Base-by-base conservation (phyloP, 1,140 invertebrate genomes). In the Apocrypta bakeri region DNA sequence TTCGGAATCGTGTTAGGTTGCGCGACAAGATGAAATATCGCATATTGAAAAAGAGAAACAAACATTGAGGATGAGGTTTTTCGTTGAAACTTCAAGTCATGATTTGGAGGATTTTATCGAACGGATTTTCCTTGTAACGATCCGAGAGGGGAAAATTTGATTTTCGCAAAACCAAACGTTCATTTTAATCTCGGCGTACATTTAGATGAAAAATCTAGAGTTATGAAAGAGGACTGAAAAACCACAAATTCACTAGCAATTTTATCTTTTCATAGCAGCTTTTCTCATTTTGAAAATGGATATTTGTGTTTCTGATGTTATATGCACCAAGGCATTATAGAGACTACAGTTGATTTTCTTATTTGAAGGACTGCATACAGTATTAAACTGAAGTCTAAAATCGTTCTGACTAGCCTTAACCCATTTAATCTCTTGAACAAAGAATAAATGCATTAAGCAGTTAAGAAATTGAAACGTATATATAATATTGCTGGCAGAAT, bases 341-440 rank as follows among this genome's bases (percentile, higher is more conserved):
- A 42, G 7, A 12, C 40, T 4, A 1, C 14, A 27, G 25, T 64
- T 64, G 12, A 64, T 1, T 48, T 17, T 17, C 12, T n/a, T 56
- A 25, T 29, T 29, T 29, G 14, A 17, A 56, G 17, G 2, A 7
- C 0, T 56, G n/a, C 48, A 21, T 56, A 56, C 48, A 56, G n/a
- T n/a, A 56, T 56, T 56, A 66, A 66, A 71, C 8, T 37, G 25
- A n/a, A 73, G 48, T 73, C 48, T 11, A 42, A 40, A 73, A 25
- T 42, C 37, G 17, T 4, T 8, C n/a, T 42, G 33, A 37, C 48
- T 42, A 48, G 71, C 71, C 40, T 73, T 73, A 73, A 73, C 68
- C 68, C 31, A 33, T 69, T 69, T 69, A 9, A 69, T 69, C 25
- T 56, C 68, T 29, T 69, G n/a, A n/a, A n/a, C n/a, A 37, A 69